Evolutionary conservation across 2,797 vertebrate species (phyloP), one percentile per base, ranked within the genome.

Genomic region (Hapalemur alaotrensis): DNA sequence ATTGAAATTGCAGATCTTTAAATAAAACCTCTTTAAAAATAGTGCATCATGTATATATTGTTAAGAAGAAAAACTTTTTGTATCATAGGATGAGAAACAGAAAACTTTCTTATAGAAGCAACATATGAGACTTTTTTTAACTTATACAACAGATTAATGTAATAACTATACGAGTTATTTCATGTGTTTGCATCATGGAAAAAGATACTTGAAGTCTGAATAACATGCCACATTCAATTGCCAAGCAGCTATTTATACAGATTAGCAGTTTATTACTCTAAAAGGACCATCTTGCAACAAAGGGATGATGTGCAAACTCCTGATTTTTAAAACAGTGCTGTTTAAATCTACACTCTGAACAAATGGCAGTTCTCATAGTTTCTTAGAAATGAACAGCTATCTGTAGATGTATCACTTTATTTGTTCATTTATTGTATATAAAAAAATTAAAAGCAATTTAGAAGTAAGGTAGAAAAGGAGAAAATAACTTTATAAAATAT

Each of bases 51-150:
- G 1, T 65, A 35, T 32, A 46, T 72, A 3, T 75, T 79, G 63
- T 38, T 69, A 81, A 59, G 22, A 57, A 57, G 10, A 23, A 95
- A 80, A n/a, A n/a, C 32, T 12, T 54, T 63, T 65, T 84, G 7
- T 86, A 57, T 61, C 57, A 4, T 4, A 4, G 9, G 54, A 57
- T 57, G 11, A 57, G 54, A 54, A 54, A 22, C 0, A 17, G 73
- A 93, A 81, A 94, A 18, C 14, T 57, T 57, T 23, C 30, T 94
- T 79, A 46, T 13, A 12, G 41, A 95, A 94, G 48, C 73, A 95
- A 85, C 69, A n/a, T 25, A 67, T n/a, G 20, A 93, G 43, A 81
- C 17, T 57, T 93, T 52, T 5, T 23, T 22, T 10, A 57, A 57
- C 54, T 92, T 52, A 43, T 78, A 67, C 6, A 73, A 7, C 48